Percentiles rank a stretch among this genome's conserved stretches.
Conservation (phyloP, 2,888 invertebrate species). For the Eledona agricola region DNA sequence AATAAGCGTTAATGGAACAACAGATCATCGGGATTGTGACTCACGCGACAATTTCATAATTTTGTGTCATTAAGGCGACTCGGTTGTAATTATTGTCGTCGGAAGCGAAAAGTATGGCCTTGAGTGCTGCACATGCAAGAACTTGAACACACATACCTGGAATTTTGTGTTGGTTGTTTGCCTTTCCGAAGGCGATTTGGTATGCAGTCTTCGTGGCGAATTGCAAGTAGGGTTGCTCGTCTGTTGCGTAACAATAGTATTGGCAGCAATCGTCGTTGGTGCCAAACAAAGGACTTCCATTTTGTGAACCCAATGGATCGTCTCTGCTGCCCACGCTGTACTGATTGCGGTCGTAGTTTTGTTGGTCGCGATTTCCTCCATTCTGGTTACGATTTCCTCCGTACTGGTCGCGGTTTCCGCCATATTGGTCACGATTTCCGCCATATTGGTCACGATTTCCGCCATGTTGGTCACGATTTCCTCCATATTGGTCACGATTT, state of each 20-base stretch:
- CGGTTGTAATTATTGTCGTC: constrained; percentile 5
- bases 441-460: constrained; percentile 6
- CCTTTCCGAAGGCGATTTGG: constrained; percentile 71
- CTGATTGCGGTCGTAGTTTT: constrained; percentile 8
- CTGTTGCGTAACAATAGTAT: constrained; percentile 69
- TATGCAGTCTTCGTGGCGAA: constrained; percentile 83
- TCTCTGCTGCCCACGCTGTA: constrained; percentile 19
- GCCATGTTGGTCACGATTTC: constrained; percentile 17
- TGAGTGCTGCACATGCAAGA: no score
- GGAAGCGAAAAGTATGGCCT: constrained; percentile 1
- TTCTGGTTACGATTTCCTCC: constrained; percentile 20
- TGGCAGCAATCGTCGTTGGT: constrained; percentile 61
- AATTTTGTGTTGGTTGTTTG: constrained; percentile 67
- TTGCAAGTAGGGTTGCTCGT: constrained; percentile 72
- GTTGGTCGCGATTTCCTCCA: constrained; percentile 21
- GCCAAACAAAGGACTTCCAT: constrained; percentile 29
- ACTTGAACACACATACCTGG: constrained; percentile 69
- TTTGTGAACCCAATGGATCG: constrained; percentile 17
- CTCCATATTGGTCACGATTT: constrained; percentile 16
- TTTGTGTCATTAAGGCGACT: constrained; percentile 12
- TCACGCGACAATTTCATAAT: constrained; percentile 25
- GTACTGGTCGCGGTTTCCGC: background rate
- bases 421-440: constrained; percentile 13
- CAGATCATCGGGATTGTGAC: constrained; percentile 9
- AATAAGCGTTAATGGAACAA: constrained; percentile 21